A percentile compares a stretch with the other conserved stretches of the same genome.
Conservation (phyloP, 2,888 invertebrate genomes). For the Blastobasis adustella region DNA sequence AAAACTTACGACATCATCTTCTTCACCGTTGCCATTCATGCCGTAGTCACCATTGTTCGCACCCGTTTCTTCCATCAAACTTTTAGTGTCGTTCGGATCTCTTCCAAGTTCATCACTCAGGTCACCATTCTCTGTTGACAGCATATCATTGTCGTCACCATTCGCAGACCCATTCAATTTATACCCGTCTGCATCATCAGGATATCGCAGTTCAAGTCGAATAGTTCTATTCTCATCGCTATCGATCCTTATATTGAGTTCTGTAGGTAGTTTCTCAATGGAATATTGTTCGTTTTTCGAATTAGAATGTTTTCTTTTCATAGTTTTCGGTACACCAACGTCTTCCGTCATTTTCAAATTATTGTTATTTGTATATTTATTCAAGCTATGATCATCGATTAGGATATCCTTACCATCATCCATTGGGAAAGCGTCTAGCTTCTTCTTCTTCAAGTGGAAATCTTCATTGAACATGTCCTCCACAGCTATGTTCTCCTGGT, state of each 20-base stretch:
- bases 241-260: conserved; percentile 50
- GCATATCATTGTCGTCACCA: neutral
- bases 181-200: conserved; percentile 21
- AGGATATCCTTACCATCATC: no score
- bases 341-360: conserved; percentile 27
- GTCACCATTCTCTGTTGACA: neutral
- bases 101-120: conserved; percentile 21
- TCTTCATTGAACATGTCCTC: conserved; percentile 55
- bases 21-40: conserved; percentile 30
- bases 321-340: conserved; percentile 24
- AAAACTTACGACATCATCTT: conserved; percentile 25
- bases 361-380: conserved; percentile 37
- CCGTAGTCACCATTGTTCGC: conserved; percentile 22
- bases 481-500: conserved; percentile 39
- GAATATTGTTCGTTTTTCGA: neutral
- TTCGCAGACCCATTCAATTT: neutral
- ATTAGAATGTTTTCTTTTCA: conserved; percentile 22
- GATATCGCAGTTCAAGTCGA: conserved; percentile 44
- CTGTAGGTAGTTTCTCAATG: conserved; percentile 26
- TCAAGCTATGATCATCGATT: neutral
- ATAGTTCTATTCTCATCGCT: conserved; percentile 48
- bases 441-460: conserved; percentile 42
- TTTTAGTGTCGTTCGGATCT: conserved; percentile 26
- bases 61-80: conserved; percentile 18
- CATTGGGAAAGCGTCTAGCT: conserved; percentile 29